phyloP scores from a whole-genome alignment of 2,113 vertebrate genomes.

The Tamias sibiricus region DNA sequence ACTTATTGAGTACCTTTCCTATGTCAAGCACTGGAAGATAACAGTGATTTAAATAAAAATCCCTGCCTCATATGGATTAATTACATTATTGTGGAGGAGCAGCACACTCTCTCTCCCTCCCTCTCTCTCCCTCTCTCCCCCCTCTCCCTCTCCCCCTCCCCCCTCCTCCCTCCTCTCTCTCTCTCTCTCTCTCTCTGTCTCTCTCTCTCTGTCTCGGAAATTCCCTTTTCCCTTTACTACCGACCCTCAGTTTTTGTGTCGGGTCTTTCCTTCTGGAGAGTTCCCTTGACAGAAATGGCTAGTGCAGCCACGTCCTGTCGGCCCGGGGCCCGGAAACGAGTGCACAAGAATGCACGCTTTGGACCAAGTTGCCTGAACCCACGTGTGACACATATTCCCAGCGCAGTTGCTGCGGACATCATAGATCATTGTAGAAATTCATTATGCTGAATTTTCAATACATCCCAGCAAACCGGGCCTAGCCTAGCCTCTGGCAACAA shows the following conservation, averaged over 20 bases:
- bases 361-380: not conserved
- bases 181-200: too few relatives aligned
- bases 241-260: not conserved
- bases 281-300: not conserved
- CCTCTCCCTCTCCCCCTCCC: too few relatives aligned
- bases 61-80: not conserved
- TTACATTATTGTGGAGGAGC: not conserved
- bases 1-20: slow-evolving; percentile 19
- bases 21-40: not conserved
- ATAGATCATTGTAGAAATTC: not conserved
- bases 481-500: not conserved
- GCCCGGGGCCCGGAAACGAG: too few relatives aligned
- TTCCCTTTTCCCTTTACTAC: not conserved
- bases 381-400: not conserved
- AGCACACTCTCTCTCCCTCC: too few relatives aligned
- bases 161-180: too few relatives aligned
- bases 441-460: not conserved
- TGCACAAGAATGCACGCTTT: not conserved
- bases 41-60: not conserved
- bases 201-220: too few relatives aligned
- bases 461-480: not conserved
- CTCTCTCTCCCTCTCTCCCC: too few relatives aligned
- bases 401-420: not conserved
- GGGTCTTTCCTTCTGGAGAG: not conserved
- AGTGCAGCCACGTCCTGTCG: rapidly evolving